Conservation (phyloP, 2,113 vertebrate species). For the Calonectris borealis region DNA sequence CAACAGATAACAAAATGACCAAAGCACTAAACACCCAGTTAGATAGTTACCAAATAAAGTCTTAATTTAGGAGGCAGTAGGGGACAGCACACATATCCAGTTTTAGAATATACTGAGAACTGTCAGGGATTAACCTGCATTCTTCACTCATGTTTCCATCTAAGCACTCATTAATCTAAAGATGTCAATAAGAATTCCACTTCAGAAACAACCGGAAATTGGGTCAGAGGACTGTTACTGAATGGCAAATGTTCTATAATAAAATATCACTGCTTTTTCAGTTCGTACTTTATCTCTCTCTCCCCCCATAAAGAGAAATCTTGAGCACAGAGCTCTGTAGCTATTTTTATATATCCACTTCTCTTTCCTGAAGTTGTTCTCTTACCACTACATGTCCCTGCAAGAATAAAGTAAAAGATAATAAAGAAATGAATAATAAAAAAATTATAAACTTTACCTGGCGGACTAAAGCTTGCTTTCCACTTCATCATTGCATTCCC, state of each 20-base stretch:
- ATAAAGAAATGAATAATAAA: not conserved
- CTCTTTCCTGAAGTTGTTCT: not conserved
- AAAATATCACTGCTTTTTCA: not conserved
- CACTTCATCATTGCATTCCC: slow-evolving; percentile 83
- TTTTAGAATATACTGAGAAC: not conserved
- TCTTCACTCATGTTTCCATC: not conserved
- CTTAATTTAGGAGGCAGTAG: not conserved
- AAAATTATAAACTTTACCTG: slow-evolving; percentile 72
- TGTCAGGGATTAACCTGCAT: not conserved
- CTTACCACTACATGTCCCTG: not conserved
- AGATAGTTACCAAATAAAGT: not conserved
- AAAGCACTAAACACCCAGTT: not conserved
- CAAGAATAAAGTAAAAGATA: not conserved
- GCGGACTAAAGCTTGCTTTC: slow-evolving; percentile 85
- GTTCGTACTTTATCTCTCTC: not conserved
- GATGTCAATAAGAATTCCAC: not conserved
- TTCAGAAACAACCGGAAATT: not conserved
- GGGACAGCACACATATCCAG: not conserved
- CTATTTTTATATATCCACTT: not conserved
- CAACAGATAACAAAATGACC: not conserved
- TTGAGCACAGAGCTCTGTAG: not conserved
- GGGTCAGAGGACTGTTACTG: not conserved
- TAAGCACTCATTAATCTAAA: not conserved
- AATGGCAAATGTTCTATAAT: not conserved
- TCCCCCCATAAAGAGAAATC: not conserved